Base-by-base conservation (phyloP, 2,797 vertebrate genomes). In the Novumbra hubbsi region DNA sequence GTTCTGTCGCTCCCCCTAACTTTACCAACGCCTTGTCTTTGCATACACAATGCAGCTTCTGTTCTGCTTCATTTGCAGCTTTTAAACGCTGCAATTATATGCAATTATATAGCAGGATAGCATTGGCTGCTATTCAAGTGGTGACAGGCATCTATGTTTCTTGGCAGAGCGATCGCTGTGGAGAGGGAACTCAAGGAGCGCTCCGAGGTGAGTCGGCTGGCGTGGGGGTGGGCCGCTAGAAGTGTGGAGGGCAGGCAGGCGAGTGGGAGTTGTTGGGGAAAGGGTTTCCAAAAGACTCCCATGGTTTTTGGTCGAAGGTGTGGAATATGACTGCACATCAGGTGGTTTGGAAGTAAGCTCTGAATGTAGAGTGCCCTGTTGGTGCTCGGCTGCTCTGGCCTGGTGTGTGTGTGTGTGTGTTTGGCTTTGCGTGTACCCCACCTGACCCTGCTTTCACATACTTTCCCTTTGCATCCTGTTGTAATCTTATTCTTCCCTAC, bases 141-240 rank as follows among this genome's bases (percentile, higher is more conserved):
- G 73, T 84, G 77, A 81, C 41, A 0, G 48, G 49, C 74, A 38
- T 34, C 76, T 74, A 21, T 92, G 91, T 93, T 83, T 91, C 83
- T 90, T 74, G 86, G 86, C 93, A 99, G 97, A 96, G 95, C 95
- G 76, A 94, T 99, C 82, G 95, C 96, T 78, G 96, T 96, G 89
- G 95, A 96, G 89, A 93, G 85, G 89, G 95, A 95, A 92, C 92
- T 97, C 74, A 96, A 94, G 90, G 93, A 95, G 86, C 91, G 91
- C 70, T 93, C 91, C 78, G 96, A 99, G 96, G 98, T 99, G 94
- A 96, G 96, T 93, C 64, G 11, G 70, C 0, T 38, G 50, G 32
- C n/a, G 66, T 48, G 1, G 28, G 32, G 60, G 17, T 12, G 52
- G 11, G 24, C 30, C 12, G 5, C 17, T 3, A 21, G 65, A n/a